Base-by-base conservation (phyloP, 2,888 invertebrate species). In the Athalia rosae region DNA sequence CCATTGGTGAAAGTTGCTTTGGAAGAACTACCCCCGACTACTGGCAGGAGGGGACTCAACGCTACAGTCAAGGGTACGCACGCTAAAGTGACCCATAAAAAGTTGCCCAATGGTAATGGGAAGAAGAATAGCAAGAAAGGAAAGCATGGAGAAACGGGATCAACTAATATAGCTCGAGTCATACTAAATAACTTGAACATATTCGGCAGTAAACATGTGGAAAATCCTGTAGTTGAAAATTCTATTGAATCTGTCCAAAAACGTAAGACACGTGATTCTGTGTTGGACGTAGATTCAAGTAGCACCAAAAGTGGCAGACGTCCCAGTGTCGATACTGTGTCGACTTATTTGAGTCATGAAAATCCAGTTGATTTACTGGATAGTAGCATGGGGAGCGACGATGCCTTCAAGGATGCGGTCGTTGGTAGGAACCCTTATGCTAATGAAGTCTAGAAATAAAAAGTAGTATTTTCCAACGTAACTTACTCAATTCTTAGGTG, bases 311-410 rank as follows among this genome's bases (percentile, higher is more conserved):
- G 95, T 74, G 94, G 94, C 63, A 91, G 96, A 11, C 91, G 96
- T 28, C 96, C 96, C 78, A 96, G 96, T 88, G 94, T 96, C 61
- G 97, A 97, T 89, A 97, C 97, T 9, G 95, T 97, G 48, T 96
- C 96, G 78, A 97, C 97, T 0, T 97, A 97, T 91, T 92, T 97
- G 84, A 96, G 96, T 88, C 96, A 95, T 82, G 96, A 96, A 90
- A 96, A 95, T 91, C 92, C 93, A 0, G 92, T 94, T 81, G 94
- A 94, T 90, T 90, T 95, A 81, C 89, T 95, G 71, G 94, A 95
- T 89, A 94, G 94, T 88, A 94, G 94, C 84, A 92, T 92, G 64
- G 93, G 94, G 80, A 94, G 94, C 85, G 95, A 95, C 88, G 95
- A 95, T 86, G 94, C 93, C 80, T 95, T 94, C 80, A 88, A 89